Conservation (phyloP, 2,113 vertebrate genomes). For the Microcebus ravelobensis region DNA sequence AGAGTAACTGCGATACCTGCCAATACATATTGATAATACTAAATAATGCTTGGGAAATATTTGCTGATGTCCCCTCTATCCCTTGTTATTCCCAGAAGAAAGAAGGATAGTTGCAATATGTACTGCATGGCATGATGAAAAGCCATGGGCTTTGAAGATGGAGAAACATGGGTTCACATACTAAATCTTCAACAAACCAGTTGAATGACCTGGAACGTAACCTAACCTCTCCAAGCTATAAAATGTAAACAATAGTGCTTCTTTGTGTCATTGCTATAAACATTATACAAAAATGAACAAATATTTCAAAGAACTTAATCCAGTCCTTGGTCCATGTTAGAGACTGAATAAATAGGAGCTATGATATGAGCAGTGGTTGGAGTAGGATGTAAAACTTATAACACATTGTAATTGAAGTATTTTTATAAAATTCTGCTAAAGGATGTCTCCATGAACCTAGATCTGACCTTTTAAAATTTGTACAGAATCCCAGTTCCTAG, state of each 20-base stretch:
- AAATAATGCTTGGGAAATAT: not conserved
- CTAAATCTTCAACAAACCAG: not conserved
- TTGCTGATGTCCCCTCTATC: not conserved
- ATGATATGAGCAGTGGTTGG: not conserved
- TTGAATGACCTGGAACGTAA: not conserved
- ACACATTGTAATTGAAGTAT: not conserved
- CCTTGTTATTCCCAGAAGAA: not conserved
- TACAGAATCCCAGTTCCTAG: not conserved
- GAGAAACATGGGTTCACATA: not conserved
- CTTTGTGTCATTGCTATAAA: not conserved
- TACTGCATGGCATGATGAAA: not conserved
- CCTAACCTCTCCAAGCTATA: not conserved
- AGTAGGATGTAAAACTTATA: not conserved
- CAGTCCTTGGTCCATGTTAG: not conserved
- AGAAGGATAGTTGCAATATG: not conserved
- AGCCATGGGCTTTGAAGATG: not conserved
- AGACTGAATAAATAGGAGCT: not conserved
- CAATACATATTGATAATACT: not conserved
- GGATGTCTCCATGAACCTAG: not conserved
- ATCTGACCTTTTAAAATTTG: not conserved
- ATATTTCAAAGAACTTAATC: not conserved
- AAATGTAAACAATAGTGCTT: not conserved
- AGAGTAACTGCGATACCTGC: not conserved
- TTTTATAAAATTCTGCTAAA: not conserved
- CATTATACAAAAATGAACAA: not conserved